Conservation (phyloP, 2,797 vertebrate genomes). For the Spondyliosoma cantharus region DNA sequence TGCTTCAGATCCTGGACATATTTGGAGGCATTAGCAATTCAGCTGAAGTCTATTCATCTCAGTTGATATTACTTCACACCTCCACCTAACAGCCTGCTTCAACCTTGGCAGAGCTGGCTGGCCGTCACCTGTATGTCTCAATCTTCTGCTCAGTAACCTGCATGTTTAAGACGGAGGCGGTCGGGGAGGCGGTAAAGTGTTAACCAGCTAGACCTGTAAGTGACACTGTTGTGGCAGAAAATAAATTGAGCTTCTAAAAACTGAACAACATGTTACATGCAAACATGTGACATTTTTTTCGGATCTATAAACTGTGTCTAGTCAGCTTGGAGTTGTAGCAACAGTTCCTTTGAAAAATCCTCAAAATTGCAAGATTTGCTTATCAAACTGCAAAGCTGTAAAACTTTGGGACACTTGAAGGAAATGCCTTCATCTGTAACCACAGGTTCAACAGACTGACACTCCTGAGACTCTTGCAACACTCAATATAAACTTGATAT, state of each 20-base stretch:
- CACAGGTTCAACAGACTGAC: background rate
- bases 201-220: background rate
- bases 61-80: constrained; percentile 9
- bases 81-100: background rate
- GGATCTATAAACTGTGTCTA: background rate
- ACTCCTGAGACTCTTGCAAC: constrained; percentile 5
- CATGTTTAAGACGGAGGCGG: constrained; percentile 3
- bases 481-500: background rate
- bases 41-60: background rate
- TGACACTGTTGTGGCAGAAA: background rate
- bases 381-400: background rate
- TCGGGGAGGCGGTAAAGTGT: background rate
- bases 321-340: background rate
- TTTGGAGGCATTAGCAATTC: background rate
- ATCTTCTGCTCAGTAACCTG: background rate
- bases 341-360: background rate
- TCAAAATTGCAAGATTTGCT: background rate
- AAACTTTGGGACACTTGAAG: background rate
- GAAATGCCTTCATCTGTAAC: no score
- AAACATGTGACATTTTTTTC: background rate
- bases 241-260: background rate
- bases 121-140: constrained; percentile 10
- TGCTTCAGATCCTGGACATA: background rate
- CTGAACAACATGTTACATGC: background rate
- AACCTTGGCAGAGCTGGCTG: background rate